These are phyloP conservation scores for Chelonus formosanus DNA, from an alignment of 2,888 invertebrate species.

Conservation along the genomic window DNA sequence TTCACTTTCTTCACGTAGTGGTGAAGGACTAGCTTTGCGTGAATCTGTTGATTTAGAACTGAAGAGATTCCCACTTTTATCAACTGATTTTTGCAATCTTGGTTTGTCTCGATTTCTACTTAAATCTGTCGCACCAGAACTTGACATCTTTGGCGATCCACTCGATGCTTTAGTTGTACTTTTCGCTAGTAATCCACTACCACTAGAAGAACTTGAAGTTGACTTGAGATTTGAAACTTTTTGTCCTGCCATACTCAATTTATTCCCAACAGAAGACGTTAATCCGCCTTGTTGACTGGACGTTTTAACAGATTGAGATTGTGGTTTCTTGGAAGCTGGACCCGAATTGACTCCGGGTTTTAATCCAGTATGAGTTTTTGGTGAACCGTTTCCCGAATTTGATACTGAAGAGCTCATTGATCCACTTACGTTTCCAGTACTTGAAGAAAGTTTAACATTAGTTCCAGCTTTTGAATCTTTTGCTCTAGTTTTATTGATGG, in stretches of 20 bases:
- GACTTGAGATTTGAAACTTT: conserved; percentile 56
- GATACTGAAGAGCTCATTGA: conserved; percentile 64
- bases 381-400: conserved; percentile 70
- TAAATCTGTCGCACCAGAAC: conserved; percentile 68
- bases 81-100: conserved; percentile 70
- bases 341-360: conserved; percentile 89
- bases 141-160: conserved; percentile 72
- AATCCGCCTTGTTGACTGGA: conserved; percentile 48
- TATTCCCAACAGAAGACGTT: conserved; percentile 57
- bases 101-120: conserved; percentile 73
- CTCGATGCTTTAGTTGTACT: conserved; percentile 57
- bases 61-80: conserved; percentile 66
- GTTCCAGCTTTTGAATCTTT: conserved; percentile 71
- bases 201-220: conserved; percentile 51
- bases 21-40: conserved; percentile 75
- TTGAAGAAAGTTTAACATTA: conserved; percentile 53
- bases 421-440: conserved; percentile 36
- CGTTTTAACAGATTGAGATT: conserved; percentile 65
- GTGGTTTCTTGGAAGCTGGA: conserved; percentile 83
- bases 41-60: conserved; percentile 60
- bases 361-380: conserved; percentile 82
- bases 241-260: conserved; percentile 56
- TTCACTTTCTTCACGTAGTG: conserved; percentile 73
- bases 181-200: conserved; percentile 46
- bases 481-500: conserved; percentile 86